A percentile compares a stretch with the other conserved stretches of the same genome.
Conservation (phyloP, 2,113 vertebrate genomes). For the Brachypteracias leptosomus region DNA sequence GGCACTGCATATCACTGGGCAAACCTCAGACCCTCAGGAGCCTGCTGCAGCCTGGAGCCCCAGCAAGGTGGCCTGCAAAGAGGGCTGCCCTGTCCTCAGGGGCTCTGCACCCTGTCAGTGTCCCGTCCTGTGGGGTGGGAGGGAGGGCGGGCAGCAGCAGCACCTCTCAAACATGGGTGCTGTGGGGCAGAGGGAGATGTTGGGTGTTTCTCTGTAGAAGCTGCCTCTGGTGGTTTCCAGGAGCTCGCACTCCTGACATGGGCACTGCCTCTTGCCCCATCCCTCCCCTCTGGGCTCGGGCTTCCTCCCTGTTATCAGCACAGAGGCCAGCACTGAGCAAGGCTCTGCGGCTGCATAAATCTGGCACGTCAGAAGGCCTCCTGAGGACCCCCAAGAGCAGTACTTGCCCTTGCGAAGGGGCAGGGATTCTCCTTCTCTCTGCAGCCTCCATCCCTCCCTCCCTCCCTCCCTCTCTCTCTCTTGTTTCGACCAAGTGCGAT, state of each 20-base stretch:
- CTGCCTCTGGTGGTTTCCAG: background rate
- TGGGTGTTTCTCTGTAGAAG: background rate
- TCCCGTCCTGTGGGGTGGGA: fast-evolving
- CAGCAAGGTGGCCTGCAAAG: background rate
- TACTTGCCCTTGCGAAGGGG: background rate
- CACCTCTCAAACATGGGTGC: fast-evolving
- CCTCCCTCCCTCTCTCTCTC: background rate
- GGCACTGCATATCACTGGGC: background rate
- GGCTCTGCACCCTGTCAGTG: background rate
- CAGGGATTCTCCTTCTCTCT: background rate
- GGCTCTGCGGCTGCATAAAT: slow-evolving; percentile 5
- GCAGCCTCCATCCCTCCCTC: background rate
- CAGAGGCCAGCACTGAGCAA: background rate
- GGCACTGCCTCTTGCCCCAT: background rate
- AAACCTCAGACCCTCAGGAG: background rate
- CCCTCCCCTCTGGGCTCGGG: background rate
- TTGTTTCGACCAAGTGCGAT: background rate
- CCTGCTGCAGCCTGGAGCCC: background rate
- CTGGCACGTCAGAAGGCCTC: background rate
- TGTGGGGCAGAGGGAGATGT: background rate
- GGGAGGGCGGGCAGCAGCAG: background rate
- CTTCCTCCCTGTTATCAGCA: background rate
- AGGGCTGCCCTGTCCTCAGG: background rate
- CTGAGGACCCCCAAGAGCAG: background rate
- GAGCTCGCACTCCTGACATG: background rate